These are phyloP conservation scores for Hyppa rectilinea DNA, from an alignment of 2,888 invertebrate genomes.

Conservation along the genomic window DNA sequence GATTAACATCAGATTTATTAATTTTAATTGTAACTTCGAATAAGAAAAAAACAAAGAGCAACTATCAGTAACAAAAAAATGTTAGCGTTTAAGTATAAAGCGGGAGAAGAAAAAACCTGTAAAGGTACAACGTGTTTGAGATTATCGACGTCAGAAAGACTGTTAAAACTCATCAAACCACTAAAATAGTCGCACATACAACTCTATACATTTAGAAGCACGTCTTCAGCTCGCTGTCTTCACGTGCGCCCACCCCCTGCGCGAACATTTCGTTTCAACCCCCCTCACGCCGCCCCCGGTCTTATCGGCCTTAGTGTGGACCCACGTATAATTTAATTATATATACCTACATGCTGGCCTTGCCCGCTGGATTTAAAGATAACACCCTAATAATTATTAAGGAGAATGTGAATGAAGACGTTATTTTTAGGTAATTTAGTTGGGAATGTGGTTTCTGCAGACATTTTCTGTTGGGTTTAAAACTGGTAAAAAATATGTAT, in stretches of 20 bases:
- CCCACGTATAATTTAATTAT: conserved; percentile 76
- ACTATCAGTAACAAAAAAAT: background rate
- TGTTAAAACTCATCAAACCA: background rate
- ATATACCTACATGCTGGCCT: conserved; percentile 65
- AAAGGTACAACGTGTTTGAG: background rate
- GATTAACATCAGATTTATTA: background rate
- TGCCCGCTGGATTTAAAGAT: conserved; percentile 65
- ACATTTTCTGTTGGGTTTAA: background rate
- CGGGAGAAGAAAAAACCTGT: background rate
- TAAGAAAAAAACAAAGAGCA: too few relatives aligned
- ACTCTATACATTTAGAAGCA: conserved; percentile 74
- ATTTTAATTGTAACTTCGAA: too few relatives aligned
- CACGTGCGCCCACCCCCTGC: conserved; percentile 84
- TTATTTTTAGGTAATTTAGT: conserved; percentile 50
- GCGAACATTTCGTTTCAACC: conserved; percentile 77
- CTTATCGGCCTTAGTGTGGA: conserved; percentile 83
- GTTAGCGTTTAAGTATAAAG: background rate
- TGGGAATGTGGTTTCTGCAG: background rate
- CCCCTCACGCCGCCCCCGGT: conserved; percentile 76
- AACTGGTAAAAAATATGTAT: background rate
- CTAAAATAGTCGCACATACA: conserved; percentile 60
- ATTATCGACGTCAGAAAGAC: background rate
- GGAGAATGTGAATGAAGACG: conserved; percentile 63
- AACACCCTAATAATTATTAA: conserved; percentile 63
- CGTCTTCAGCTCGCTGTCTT: conserved; percentile 88